Evolutionary conservation across 2,113 vertebrate genomes (phyloP), one percentile per base, ranked within the genome.

Genomic region (Anthoscopus minutus): DNA sequence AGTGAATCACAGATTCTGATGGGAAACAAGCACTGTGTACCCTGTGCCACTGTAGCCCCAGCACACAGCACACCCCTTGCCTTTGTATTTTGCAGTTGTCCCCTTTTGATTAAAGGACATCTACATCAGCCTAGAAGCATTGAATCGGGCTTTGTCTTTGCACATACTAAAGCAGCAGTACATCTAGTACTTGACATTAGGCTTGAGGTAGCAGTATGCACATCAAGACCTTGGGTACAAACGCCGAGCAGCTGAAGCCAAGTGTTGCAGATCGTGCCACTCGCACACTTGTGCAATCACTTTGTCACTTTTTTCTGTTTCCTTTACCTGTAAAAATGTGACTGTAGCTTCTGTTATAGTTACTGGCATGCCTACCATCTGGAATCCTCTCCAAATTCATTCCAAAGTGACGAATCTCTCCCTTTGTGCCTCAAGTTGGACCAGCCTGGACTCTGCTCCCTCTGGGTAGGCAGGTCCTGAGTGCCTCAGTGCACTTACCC

Each of bases 401-500:
- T 56, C 64, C 53, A 27, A 76, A 67, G 27, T 1, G 2, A 40
- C 0, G 0, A 31, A 30, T 82, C 61, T 60, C 50, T 79, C 28
- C 27, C n/a, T 69, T 69, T 3, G 0, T 44, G 31, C 17, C 1
- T 1, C 31, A 61, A 5, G 22, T 2, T 1, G 0, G 37, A 69
- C 10, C 37, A 45, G 71, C 28, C 15, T 27, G 35, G 42, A 53
- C 71, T 53, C 50, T 56, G 25, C 13, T 84, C 47, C 25, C 15
- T 58, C 35, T 67, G 30, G 15, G 38, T 16, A 27, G 6, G 35
- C 16, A 60, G 33, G 53, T 88, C 31, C 30, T 0, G 1, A 61
- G 58, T 67, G 42, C 33, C 54, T 33, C 1, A 0, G n/a, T 79
- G 42, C 4, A 1, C 31, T 47, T 53, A 24, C 25, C 51, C 13